phyloP scores from a whole-genome alignment of 2,888 invertebrate genomes.

The Graphium colonna region DNA sequence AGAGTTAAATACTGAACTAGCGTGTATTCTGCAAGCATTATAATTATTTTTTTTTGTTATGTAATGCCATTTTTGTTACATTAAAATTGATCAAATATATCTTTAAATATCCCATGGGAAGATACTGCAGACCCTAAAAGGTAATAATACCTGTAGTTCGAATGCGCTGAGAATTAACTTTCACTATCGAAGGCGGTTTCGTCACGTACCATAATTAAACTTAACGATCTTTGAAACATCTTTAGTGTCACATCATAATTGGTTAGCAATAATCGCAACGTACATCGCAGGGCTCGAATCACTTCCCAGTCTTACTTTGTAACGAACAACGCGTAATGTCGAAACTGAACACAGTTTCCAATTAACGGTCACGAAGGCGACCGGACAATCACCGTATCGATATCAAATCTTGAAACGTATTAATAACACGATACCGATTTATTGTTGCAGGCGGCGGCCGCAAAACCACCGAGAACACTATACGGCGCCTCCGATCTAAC shows the following conservation, averaged over 20 bases:
- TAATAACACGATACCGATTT: conserved; percentile 53
- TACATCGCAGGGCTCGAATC: neutral
- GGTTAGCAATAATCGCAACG: neutral
- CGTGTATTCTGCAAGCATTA: no score
- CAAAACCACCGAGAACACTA: conserved; percentile 32
- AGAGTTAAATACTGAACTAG: no score
- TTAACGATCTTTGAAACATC: neutral
- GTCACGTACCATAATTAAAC: neutral
- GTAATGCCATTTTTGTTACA: no score
- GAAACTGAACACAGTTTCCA: conserved; percentile 13
- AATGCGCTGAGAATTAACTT: neutral
- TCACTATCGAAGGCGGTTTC: neutral
- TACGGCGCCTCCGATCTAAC: neutral
- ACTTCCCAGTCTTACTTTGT: neutral
- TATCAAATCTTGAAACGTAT: conserved; percentile 33
- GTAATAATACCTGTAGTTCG: neutral
- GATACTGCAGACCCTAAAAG: neutral
- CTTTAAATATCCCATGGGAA: no score
- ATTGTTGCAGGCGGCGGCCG: conserved; percentile 65
- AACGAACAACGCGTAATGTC: conserved; percentile 1
- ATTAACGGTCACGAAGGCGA: conserved; percentile 12
- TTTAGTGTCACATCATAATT: neutral
- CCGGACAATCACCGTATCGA: conserved; percentile 8
- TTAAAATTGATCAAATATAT: no score
- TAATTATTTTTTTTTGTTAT: no score